Base-by-base conservation (phyloP, 2,113 vertebrate genomes). In the Carettochelys insculpta region DNA sequence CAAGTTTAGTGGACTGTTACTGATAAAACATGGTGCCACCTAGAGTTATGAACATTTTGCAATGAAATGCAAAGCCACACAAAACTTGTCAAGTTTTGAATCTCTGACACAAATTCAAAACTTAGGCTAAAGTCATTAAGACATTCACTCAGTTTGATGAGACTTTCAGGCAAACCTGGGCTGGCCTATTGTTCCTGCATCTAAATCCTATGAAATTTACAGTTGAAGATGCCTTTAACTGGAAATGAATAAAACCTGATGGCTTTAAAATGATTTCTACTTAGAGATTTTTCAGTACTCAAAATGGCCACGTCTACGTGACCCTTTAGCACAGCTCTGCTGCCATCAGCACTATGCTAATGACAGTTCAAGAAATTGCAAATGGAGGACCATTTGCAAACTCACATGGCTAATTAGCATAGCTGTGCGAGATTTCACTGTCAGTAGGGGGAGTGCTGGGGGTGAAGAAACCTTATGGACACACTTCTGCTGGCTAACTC, bases 201-300 rank as follows among this genome's bases (percentile, higher is more conserved):
- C 0, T 1, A 79, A n/a, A 34, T 75, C 29, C 88, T 85, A 73
- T 2, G 3, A 53, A 0, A 1, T 83, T 93, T 90, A 24, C n/a
- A 87, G 5, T 27, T 85, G 85, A 8, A 3, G 11, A 31, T 68
- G 82, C 16, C 71, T 92, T 93, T 83, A 73, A 4, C 86, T 73
- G 31, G 88, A 87, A 92, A 86, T 9, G 5, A 80, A 12, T 31
- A 24, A 34, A 78, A 19, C 38, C 53, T 5, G 82, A 91, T 34
- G 41, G 20, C 31, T 85, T 75, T 85, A 45, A 34, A 81, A 77
- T 77, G 77, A 47, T 17, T 88, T 90, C 48, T 0, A 0, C 85
- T 85, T 53, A 77, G 50, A 53, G 41, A 87, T 87, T 95, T 88
- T 93, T 41, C 20, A 77, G 17, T 48, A 73, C 58, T 87, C 43